Evolutionary conservation across 2,113 vertebrate genomes (phyloP), one percentile per base, ranked within the genome.

Genomic region (Papio anubis): DNA sequence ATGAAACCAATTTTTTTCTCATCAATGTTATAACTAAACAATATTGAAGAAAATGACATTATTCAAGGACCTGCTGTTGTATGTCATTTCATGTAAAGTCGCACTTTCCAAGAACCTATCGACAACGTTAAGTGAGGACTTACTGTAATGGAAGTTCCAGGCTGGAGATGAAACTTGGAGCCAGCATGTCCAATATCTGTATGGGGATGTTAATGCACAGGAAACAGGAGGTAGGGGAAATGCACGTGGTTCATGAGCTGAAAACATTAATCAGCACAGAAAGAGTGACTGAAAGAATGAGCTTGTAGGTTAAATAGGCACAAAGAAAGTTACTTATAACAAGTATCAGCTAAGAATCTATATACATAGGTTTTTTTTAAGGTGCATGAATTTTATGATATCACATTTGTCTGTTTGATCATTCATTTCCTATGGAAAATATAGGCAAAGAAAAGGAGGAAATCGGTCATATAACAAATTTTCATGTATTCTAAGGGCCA

Each of bases 291-390:
- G 20, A 78, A 94, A 70, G n/a, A 84, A 79, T 75, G 61, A 96
- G 43, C 30, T 40, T 79, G 9, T 43, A 38, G 32, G 35, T 88
- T 68, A 88, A 35, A 91, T 23, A 48, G 48, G 20, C 38, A 61
- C 59, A 93, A n/a, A 93, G 73, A 64, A 83, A 91, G 40, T 32
- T 23, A 73, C 80, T 80, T 95, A 21, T 93, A 91, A 66, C 35
- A 38, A 76, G 12, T 78, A 43, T 78, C 64, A 93, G 14, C 43
- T 90, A 87, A 83, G 45, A 94, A 82, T 59, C 48, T 55, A 68
- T n/a, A 16, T 72, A 76, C 83, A 66, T 13, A 83, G 45, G 83
- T 76, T 83, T 88, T 75, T 66, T 86, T 75, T 87, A 82, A 90
- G 10, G 40, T 13, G 27, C 45, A 45, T 86, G 18, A 64, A 23